phyloP scores from a whole-genome alignment of 2,888 invertebrate species.

The Shargacucullia verbasci region DNA sequence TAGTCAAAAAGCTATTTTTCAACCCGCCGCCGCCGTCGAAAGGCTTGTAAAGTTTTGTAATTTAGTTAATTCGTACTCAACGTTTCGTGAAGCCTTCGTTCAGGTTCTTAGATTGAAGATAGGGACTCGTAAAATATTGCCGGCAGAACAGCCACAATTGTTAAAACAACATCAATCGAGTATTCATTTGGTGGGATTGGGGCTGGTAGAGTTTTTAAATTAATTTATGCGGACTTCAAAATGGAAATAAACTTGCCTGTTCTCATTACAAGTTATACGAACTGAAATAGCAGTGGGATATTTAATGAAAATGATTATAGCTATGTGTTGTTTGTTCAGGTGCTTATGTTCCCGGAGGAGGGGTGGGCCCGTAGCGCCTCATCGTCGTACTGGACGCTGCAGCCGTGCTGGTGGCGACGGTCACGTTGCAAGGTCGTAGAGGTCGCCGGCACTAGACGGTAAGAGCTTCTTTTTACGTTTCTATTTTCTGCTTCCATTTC shows the following conservation, averaged over 20 bases:
- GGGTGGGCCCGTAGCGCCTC: slow-evolving; percentile 96
- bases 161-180: slow-evolving; percentile 71
- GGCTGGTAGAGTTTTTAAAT: slow-evolving; percentile 46
- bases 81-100: slow-evolving; percentile 71
- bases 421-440: slow-evolving; percentile 95
- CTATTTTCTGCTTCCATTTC: too few species aligned
- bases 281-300: slow-evolving; percentile 15
- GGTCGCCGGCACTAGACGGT: slow-evolving; percentile 93
- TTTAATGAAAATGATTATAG: background rate
- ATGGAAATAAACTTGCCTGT: slow-evolving; percentile 52
- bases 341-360: slow-evolving; percentile 95
- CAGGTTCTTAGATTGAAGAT: slow-evolving; percentile 72
- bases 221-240: slow-evolving; percentile 50
- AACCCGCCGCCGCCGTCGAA: slow-evolving; percentile 77
- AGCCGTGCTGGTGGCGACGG: slow-evolving; percentile 96
- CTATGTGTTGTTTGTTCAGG: slow-evolving; percentile 83
- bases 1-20: slow-evolving; percentile 88
- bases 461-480: slow-evolving; percentile 34
- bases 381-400: slow-evolving; percentile 95
- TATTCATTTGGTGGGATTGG: slow-evolving; percentile 26
- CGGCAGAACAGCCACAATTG: slow-evolving; percentile 62
- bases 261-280: slow-evolving; percentile 46
- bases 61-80: slow-evolving; percentile 84
- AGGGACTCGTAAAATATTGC: slow-evolving; percentile 70
- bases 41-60: slow-evolving; percentile 87